Percentiles rank a stretch among this genome's conserved stretches.
Evolutionary conservation across 2,888 invertebrate species (phyloP).

Genomic region (Endomychus coccineus): DNA sequence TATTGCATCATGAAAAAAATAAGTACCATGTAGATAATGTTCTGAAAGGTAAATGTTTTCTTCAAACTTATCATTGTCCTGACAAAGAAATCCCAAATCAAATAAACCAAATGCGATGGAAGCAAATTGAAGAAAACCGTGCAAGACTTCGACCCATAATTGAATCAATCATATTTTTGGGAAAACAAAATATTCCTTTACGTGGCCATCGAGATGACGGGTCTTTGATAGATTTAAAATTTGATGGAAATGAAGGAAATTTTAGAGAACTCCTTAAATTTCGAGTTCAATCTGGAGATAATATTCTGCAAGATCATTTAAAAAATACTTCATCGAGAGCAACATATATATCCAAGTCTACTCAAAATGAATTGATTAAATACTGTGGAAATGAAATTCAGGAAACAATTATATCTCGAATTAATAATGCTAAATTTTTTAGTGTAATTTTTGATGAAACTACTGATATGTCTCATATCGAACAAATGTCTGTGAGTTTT

Average conservation of each 20-base stretch:
- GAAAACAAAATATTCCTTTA: constrained; percentile 25
- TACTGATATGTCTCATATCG: background rate
- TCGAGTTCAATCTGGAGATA: constrained; percentile 22
- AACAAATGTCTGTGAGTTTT: constrained; percentile 1
- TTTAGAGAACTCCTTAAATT: constrained; percentile 23
- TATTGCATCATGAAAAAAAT: too few species aligned
- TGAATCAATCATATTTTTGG: constrained; percentile 17
- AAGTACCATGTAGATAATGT: too few species aligned
- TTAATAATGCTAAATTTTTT: constrained; percentile 1
- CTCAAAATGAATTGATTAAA: constrained; percentile 27
- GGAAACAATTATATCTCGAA: constrained; percentile 5
- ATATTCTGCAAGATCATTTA: constrained; percentile 21
- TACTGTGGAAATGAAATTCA: constrained; percentile 14
- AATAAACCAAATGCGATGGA: constrained; percentile 9
- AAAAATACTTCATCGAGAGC: constrained; percentile 21
- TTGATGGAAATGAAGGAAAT: constrained; percentile 8
- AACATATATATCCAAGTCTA: constrained; percentile 25
- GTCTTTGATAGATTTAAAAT: constrained; percentile 6
- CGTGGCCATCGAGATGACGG: constrained; percentile 25
- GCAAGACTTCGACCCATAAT: constrained; percentile 11
- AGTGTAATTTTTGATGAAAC: constrained; percentile 4
- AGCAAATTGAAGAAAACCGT: constrained; percentile 20
- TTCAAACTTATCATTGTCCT: constrained; percentile 7
- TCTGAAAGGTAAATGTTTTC: too few species aligned
- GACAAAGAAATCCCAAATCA: constrained; percentile 13